phyloP scores from a whole-genome alignment of 1,140 invertebrate genomes.

The Microvelia longipes region DNA sequence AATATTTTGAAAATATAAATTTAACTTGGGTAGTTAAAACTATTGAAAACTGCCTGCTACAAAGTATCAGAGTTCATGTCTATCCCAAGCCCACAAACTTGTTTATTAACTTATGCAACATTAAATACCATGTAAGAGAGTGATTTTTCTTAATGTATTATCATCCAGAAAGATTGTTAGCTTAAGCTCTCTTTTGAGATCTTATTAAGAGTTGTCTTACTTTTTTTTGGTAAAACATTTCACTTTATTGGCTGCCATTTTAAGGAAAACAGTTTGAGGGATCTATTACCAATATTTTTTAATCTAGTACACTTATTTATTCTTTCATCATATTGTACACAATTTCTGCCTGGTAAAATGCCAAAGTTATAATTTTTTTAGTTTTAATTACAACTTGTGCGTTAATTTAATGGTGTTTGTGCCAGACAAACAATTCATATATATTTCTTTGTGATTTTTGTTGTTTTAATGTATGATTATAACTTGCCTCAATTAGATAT shows the following conservation, averaged over 20 bases:
- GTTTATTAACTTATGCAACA: no score
- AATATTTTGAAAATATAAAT: no score
- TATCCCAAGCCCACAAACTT: no score
- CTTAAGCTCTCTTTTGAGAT: background rate
- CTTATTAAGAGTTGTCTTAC: background rate
- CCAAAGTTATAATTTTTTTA: background rate
- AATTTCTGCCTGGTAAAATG: background rate
- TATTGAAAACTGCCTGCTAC: no score
- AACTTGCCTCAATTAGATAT: background rate
- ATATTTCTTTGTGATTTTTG: background rate
- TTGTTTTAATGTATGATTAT: background rate
- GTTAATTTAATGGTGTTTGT: no score
- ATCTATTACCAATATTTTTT: background rate
- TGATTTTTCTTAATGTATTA: no score
- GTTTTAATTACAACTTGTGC: background rate
- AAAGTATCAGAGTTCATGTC: no score
- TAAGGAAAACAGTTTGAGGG: background rate
- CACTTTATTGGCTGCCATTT: background rate
- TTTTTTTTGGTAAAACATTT: background rate
- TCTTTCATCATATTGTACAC: background rate
- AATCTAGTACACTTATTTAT: background rate
- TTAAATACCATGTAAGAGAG: no score
- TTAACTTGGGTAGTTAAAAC: no score
- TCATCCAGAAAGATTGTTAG: no score
- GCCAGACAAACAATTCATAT: background rate